Percentiles rank a stretch among this genome's conserved stretches.
phyloP scores from a whole-genome alignment of 2,797 vertebrate species.

The Ptychadena robeensis region DNA sequence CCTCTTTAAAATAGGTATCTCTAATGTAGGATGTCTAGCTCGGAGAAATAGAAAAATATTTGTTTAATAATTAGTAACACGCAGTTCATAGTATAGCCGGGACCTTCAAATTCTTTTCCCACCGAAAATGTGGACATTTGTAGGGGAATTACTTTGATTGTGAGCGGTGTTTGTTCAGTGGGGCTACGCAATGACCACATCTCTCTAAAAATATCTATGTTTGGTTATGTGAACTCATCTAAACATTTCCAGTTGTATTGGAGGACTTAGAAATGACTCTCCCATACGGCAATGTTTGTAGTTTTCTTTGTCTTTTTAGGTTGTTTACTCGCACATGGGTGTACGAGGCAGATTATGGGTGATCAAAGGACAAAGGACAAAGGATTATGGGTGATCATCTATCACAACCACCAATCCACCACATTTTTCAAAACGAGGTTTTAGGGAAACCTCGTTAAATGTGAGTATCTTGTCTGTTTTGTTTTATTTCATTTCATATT shows the following conservation, averaged over 20 bases:
- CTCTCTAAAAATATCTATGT: background rate
- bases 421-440: no score
- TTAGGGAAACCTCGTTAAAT: no score
- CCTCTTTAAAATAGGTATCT: background rate
- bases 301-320: background rate
- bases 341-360: background rate
- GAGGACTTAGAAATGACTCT: background rate
- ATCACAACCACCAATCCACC: background rate
- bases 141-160: slow-evolving; percentile 1
- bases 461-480: no score
- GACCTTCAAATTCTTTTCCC: slow-evolving; percentile 5
- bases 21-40: background rate
- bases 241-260: background rate
- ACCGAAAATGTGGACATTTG: background rate
- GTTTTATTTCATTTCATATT: no score
- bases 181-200: background rate
- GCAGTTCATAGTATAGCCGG: background rate
- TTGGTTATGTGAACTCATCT: background rate
- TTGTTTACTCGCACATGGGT: background rate
- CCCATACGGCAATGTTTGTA: background rate
- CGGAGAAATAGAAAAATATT: slow-evolving; percentile 5
- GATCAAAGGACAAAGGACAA: no score
- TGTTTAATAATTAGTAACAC: slow-evolving; percentile 8
- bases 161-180: background rate
- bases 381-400: background rate